A percentile compares a stretch with the other conserved stretches of the same genome.
These are phyloP conservation scores for Chlorospingus semifuscus DNA, from an alignment of 2,797 vertebrate genomes.

Conservation along the genomic window DNA sequence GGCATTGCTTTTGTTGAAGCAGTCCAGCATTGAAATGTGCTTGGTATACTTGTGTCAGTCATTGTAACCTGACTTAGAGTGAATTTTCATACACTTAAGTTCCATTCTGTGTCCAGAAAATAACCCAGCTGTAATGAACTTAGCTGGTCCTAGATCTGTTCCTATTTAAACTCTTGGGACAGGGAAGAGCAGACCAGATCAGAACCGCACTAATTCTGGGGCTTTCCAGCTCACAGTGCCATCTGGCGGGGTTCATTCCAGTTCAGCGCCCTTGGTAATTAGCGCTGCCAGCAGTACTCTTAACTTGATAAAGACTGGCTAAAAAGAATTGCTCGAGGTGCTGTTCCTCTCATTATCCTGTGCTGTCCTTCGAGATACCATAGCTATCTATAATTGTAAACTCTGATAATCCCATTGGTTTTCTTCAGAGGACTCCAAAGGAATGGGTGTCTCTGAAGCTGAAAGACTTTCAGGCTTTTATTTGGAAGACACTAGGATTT, in stretches of 20 bases:
- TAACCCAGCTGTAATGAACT: conserved; percentile 46
- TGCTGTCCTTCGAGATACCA: neutral
- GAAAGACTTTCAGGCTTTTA: neutral
- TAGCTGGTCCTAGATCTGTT: conserved; percentile 26
- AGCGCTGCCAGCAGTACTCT: neutral
- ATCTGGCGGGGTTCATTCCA: conserved; percentile 63
- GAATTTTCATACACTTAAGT: neutral
- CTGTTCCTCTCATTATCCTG: neutral
- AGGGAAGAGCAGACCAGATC: conserved; percentile 11
- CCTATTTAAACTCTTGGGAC: conserved; percentile 41
- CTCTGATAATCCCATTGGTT: neutral
- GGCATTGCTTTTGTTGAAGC: neutral
- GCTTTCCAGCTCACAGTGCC: conserved; percentile 51
- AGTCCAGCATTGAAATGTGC: neutral
- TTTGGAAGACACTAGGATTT: neutral
- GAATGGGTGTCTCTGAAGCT: neutral
- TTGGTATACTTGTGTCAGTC: neutral
- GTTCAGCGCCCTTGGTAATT: conserved; percentile 50
- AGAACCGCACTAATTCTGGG: conserved; percentile 50
- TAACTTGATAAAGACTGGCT: conserved; percentile 2
- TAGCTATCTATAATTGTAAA: neutral
- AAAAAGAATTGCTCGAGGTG: neutral
- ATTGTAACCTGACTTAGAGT: neutral
- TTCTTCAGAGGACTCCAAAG: neutral
- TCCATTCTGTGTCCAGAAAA: conserved; percentile 2